Evolutionary conservation across 1,140 invertebrate species (phyloP).

Genomic region (Drosophila kanapiae): DNA sequence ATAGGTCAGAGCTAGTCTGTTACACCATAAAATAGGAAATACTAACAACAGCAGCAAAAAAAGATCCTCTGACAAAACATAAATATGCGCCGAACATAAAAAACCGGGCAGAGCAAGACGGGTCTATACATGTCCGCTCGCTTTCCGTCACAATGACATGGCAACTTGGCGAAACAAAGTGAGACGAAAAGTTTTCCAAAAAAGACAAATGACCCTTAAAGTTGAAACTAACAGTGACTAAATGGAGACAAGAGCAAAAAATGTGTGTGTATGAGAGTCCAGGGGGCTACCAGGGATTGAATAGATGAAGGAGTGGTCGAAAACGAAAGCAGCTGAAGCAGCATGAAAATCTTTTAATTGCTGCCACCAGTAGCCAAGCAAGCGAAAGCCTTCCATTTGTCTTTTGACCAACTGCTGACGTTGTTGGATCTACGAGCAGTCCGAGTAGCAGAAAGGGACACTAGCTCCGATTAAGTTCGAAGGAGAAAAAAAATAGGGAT

Average conservation of each 20-base stretch:
- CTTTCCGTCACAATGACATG: conserved; percentile 62
- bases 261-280: conserved; percentile 42
- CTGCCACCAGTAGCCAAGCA: conserved; percentile 64
- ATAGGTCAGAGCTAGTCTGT: background rate
- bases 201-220: conserved; percentile 78
- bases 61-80: conserved; percentile 11
- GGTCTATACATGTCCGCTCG: conserved; percentile 25
- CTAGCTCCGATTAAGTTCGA: conserved; percentile 27
- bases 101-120: conserved; percentile 24
- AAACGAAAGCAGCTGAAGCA: conserved; percentile 49
- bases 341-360: conserved; percentile 80
- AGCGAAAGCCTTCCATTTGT: conserved; percentile 68
- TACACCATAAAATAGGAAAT: conserved; percentile 7
- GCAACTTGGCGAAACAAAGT: conserved; percentile 79
- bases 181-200: conserved; percentile 71
- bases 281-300: conserved; percentile 11
- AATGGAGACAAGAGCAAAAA: conserved; percentile 72
- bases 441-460: conserved; percentile 8
- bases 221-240: conserved; percentile 82
- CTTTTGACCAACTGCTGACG: conserved; percentile 61
- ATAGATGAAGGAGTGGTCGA: conserved; percentile 38
- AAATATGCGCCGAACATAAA: conserved; percentile 31
- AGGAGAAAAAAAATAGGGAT: background rate
- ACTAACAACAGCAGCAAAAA: background rate
- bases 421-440: conserved; percentile 24